Base-by-base conservation (phyloP, 2,797 vertebrate genomes). In the Cyprinodon diabolis region DNA sequence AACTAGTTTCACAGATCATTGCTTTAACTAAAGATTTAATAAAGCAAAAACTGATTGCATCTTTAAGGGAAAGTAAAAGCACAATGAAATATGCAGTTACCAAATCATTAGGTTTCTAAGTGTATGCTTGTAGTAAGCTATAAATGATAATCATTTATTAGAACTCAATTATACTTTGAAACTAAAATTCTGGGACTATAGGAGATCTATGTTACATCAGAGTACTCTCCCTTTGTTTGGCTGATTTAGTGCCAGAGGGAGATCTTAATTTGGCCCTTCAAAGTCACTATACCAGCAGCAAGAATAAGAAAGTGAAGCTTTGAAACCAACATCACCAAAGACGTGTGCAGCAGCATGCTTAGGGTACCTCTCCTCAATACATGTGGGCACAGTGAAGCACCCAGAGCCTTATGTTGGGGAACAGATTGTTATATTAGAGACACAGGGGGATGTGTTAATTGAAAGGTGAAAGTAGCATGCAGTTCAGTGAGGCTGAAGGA, bases 291-390 rank as follows among this genome's bases (percentile, higher is more conserved):
- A 62, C 83, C 91, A 88, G 90, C 88, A 93, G 87, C 88, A 86
- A 74, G 68, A 78, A 74, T 37, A 85, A 76, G 84, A 90, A 90
- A 87, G 66, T 84, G 71, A 90, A 87, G 82, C 56, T 77, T 83
- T 75, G 76, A 43, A 80, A 75, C 73, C 48, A 78, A 74, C 58
- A 81, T 30, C 30, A 77, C 71, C 80, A 78, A 77, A 8, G 77
- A 30, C 76, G 75, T 72, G 85, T 80, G 82, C 84, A 80, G 82
- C 40, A 87, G 72, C 90, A 92, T 90, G 91, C 88, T 76, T 45
- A 68, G 81, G 77, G 74, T 84, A 91, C 90, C 91, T 89, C 91
- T 94, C 91, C 93, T 94, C 91, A 94, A 93, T 92, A 91, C 91
- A 93, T 89, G 83, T 70, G 56, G 71, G 21, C 83, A 62, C 62